These are phyloP conservation scores for Takifugu rubripes DNA, from an alignment of 2,797 vertebrate genomes.

Conservation along the genomic window DNA sequence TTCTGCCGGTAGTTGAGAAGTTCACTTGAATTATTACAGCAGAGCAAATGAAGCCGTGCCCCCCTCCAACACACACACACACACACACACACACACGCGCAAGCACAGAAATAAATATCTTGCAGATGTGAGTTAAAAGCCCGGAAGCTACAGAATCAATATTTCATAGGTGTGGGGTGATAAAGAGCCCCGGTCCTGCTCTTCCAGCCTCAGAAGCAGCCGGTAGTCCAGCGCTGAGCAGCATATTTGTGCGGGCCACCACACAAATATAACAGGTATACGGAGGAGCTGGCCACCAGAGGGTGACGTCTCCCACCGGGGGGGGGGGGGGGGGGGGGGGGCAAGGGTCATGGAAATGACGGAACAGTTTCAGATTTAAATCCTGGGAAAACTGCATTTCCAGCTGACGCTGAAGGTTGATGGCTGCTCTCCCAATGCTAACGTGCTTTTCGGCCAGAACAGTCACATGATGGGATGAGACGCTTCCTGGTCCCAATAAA, in stretches of 20 bases:
- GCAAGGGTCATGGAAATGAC: too few relatives aligned
- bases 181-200: constrained; percentile 56
- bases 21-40: constrained; percentile 49
- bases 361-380: too few relatives aligned
- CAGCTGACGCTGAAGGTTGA: too few relatives aligned
- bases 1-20: constrained; percentile 39
- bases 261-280: constrained; percentile 57
- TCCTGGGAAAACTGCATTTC: too few relatives aligned
- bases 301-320: not conserved
- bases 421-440: too few relatives aligned
- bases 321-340: too few relatives aligned
- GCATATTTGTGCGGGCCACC: constrained; percentile 44
- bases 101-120: constrained; percentile 54
- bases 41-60: constrained; percentile 41
- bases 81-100: too few relatives aligned
- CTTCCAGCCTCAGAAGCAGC: constrained; percentile 50
- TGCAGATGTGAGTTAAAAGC: constrained; percentile 57
- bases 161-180: constrained; percentile 59
- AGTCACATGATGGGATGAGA: too few relatives aligned
- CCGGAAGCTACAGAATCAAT: constrained; percentile 59
- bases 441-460: too few relatives aligned
- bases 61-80: constrained; percentile 17
- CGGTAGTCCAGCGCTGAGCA: constrained; percentile 42
- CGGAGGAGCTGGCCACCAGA: constrained; percentile 15
- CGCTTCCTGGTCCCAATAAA: too few relatives aligned